Conservation (phyloP, 2,113 vertebrate species). For the Zosterops hypoxanthus region DNA sequence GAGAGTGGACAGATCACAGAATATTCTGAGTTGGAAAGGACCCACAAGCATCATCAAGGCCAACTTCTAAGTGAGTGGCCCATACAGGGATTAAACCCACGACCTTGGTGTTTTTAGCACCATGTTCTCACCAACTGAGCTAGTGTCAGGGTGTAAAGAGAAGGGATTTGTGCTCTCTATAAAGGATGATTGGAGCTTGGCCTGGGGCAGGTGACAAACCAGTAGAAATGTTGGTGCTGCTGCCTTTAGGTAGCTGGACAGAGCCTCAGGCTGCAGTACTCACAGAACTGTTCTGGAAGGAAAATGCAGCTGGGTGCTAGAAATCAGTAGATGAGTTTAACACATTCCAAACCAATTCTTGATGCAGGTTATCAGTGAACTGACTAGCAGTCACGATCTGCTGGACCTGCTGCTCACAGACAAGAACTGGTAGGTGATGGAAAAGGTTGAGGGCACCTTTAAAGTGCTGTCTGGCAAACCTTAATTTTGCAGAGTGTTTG, state of each 20-base stretch:
- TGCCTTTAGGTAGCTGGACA: neutral
- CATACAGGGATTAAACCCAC: neutral
- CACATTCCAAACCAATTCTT: neutral
- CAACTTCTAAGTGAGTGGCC: neutral
- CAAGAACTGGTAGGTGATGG: neutral
- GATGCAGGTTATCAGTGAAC: neutral
- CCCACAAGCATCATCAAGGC: neutral
- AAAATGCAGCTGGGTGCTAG: neutral
- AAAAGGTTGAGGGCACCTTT: constrained; percentile 4
- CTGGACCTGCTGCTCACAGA: neutral
- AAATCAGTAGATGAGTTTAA: neutral
- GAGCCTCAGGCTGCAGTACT: neutral
- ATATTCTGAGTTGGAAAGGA: neutral
- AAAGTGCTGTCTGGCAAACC: neutral
- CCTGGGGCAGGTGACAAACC: neutral
- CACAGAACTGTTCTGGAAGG: neutral
- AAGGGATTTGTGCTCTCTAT: neutral
- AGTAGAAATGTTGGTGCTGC: neutral
- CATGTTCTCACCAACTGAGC: neutral
- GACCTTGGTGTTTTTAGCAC: neutral
- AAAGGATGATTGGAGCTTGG: neutral
- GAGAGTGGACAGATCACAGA: neutral
- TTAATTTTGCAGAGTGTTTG: neutral
- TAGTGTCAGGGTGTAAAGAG: neutral
- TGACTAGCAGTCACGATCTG: neutral